phyloP scores from a whole-genome alignment of 2,888 invertebrate species.

The Thumatha senex region DNA sequence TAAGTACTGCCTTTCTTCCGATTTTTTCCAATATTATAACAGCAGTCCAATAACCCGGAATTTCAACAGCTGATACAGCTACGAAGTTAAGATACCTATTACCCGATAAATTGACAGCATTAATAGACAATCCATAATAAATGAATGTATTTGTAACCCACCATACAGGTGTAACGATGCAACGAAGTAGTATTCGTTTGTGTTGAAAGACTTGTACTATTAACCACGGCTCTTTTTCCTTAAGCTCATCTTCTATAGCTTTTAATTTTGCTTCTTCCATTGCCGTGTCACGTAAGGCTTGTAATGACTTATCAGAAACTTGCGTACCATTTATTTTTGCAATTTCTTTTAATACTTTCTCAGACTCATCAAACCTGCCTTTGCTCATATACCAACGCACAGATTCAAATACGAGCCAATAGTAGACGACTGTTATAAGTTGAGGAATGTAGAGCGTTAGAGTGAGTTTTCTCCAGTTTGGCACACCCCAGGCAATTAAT shows the following conservation, averaged over 20 bases:
- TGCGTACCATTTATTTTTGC: constrained; percentile 81
- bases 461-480: constrained; percentile 87
- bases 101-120: constrained; percentile 85
- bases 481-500: constrained; percentile 85
- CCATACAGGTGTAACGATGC: constrained; percentile 73
- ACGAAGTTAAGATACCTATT: constrained; percentile 86
- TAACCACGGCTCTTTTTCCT: constrained; percentile 49
- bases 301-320: constrained; percentile 54
- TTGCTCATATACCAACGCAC: constrained; percentile 90
- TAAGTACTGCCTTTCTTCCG: constrained; percentile 84
- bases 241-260: neutral
- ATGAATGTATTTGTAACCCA: constrained; percentile 87
- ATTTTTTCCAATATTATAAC: constrained; percentile 83
- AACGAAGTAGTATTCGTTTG: constrained; percentile 40
- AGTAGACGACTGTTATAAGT: constrained; percentile 84
- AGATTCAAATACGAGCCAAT: constrained; percentile 87
- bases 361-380: constrained; percentile 85
- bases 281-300: constrained; percentile 42
- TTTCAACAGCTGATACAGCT: constrained; percentile 84
- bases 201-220: constrained; percentile 52
- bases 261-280: constrained; percentile 43
- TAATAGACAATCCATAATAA: constrained; percentile 87
- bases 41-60: constrained; percentile 86
- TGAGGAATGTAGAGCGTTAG: constrained; percentile 87
- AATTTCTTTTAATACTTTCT: constrained; percentile 82